A percentile compares a stretch with the other conserved stretches of the same genome.
Evolutionary conservation across 2,888 invertebrate species (phyloP).

Genomic region (Cosmia pyralina): DNA sequence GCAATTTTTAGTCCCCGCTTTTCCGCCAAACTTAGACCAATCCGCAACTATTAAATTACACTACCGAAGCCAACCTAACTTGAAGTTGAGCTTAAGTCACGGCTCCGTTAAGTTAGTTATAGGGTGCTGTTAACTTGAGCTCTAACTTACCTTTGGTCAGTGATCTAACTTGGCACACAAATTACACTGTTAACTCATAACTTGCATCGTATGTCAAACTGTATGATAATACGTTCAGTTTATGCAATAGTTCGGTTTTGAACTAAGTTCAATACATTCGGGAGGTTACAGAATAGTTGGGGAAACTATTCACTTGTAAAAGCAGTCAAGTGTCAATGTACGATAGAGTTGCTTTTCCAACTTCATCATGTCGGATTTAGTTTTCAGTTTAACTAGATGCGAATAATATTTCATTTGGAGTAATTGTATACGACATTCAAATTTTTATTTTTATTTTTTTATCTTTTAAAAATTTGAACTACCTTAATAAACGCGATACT

Average conservation of each 20-base stretch:
- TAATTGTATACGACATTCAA: neutral
- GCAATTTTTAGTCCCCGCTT: neutral
- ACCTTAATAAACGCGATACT: too few species aligned
- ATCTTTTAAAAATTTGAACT: too few species aligned
- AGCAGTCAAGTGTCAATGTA: slow-evolving; percentile 3
- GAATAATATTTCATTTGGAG: neutral
- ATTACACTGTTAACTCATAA: slow-evolving; percentile 65
- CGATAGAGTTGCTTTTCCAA: neutral
- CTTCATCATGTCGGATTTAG: neutral
- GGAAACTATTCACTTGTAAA: neutral
- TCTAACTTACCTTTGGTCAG: slow-evolving; percentile 70
- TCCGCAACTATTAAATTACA: slow-evolving; percentile 72
- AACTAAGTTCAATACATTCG: slow-evolving; percentile 32
- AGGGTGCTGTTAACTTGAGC: slow-evolving; percentile 65
- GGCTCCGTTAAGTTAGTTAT: slow-evolving; percentile 71
- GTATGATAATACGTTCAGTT: slow-evolving; percentile 51
- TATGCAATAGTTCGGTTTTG: slow-evolving; percentile 31
- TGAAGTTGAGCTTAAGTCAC: slow-evolving; percentile 71
- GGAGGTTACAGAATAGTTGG: slow-evolving; percentile 5
- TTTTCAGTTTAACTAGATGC: neutral
- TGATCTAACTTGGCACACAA: slow-evolving; percentile 67
- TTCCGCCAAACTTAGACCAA: slow-evolving; percentile 55
- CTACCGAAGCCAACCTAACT: slow-evolving; percentile 65
- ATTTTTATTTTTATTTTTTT: too few species aligned
- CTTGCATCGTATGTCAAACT: slow-evolving; percentile 59